Conservation (phyloP, 2,888 invertebrate species). For the Tridacna crocea region DNA sequence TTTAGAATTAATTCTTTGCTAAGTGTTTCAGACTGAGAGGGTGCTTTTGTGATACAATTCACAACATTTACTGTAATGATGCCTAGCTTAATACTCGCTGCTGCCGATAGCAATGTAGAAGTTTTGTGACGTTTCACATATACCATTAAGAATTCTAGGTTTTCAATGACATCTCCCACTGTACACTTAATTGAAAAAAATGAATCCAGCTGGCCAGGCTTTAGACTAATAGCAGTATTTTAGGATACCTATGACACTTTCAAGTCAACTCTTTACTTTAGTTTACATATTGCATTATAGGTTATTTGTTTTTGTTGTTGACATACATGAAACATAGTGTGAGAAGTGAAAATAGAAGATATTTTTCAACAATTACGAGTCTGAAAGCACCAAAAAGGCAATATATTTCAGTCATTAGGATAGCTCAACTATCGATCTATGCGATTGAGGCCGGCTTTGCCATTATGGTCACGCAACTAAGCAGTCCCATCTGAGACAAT, state of each 20-base stretch:
- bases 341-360: background rate
- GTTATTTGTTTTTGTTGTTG: background rate
- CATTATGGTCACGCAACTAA: background rate
- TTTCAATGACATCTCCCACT: no score
- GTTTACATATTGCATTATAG: background rate
- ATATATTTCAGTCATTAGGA: background rate
- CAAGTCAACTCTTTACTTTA: background rate
- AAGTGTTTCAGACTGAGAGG: no score
- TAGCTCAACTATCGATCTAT: background rate
- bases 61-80: no score
- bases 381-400: background rate
- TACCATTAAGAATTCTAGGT: no score
- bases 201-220: no score
- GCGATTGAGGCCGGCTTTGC: no score
- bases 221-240: background rate
- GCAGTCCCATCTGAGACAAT: background rate
- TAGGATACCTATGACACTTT: background rate
- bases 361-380: background rate
- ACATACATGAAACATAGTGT: background rate
- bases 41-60: no score
- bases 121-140: no score
- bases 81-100: no score
- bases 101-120: no score
- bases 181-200: no score
- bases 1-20: no score